Conservation (phyloP, 2,888 invertebrate genomes). For the Troglohyphantes excavatus region DNA sequence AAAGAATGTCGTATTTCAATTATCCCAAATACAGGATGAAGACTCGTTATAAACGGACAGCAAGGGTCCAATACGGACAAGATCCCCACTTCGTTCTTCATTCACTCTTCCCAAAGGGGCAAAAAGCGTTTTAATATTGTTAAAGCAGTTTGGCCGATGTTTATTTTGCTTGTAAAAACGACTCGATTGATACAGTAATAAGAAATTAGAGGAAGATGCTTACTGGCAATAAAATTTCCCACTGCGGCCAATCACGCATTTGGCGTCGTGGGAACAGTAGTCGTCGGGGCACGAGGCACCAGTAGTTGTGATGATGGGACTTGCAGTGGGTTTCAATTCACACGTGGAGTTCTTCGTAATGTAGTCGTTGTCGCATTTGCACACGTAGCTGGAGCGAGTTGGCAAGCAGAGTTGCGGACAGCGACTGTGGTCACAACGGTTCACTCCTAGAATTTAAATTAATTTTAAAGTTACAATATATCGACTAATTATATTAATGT, state of each 20-base stretch:
- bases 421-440: conserved; percentile 86
- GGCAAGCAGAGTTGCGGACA: conserved; percentile 92
- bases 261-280: conserved; percentile 45
- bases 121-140: too few relatives aligned
- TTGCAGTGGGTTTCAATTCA: not conserved
- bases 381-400: conserved; percentile 85
- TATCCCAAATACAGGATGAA: too few relatives aligned
- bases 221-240: conserved; percentile 37
- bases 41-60: too few relatives aligned
- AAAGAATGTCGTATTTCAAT: too few relatives aligned
- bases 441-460: conserved; percentile 82
- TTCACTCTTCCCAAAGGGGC: too few relatives aligned
- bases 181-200: too few relatives aligned
- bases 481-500: too few relatives aligned
- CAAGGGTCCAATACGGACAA: too few relatives aligned
- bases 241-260: conserved; percentile 24
- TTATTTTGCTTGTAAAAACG: too few relatives aligned
- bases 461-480: too few relatives aligned
- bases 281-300: not conserved
- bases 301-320: not conserved
- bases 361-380: conserved; percentile 90
- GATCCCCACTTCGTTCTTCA: too few relatives aligned
- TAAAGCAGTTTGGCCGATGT: too few relatives aligned
- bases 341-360: conserved; percentile 84
- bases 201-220: conserved; percentile 4